A percentile compares a stretch with the other conserved stretches of the same genome.
Evolutionary conservation across 1,140 invertebrate species (phyloP).

Genomic region (Drosophila rufa): DNA sequence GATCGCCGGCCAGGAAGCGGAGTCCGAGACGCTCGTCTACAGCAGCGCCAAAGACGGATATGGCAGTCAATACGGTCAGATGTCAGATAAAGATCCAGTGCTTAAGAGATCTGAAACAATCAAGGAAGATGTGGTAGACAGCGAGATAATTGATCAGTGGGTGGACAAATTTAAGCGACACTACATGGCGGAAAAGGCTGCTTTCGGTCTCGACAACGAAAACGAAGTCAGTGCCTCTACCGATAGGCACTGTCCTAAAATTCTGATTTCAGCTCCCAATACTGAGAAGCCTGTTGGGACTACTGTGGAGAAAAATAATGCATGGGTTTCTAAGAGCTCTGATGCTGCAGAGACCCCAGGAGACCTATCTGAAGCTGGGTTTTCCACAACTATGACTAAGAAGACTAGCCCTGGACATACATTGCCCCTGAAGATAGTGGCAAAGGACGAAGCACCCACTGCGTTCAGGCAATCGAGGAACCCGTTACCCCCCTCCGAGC

Average conservation of each 20-base stretch:
- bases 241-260: background rate
- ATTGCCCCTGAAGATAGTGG: constrained; percentile 9
- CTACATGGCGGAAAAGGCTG: background rate
- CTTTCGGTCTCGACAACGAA: background rate
- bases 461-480: background rate
- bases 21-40: too few relatives aligned
- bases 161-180: constrained; percentile 12
- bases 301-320: background rate
- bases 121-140: background rate
- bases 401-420: background rate
- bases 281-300: background rate
- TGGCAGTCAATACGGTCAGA: background rate
- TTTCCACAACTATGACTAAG: background rate
- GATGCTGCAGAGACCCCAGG: too few relatives aligned
- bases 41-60: background rate
- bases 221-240: background rate
- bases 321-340: background rate
- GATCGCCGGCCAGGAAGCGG: background rate
- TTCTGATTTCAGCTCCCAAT: background rate
- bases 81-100: background rate
- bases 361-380: background rate
- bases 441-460: background rate
- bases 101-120: background rate
- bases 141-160: constrained; percentile 14
- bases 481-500: background rate